phyloP scores from a whole-genome alignment of 1,140 invertebrate genomes.

The Vollenhovia emeryi region DNA sequence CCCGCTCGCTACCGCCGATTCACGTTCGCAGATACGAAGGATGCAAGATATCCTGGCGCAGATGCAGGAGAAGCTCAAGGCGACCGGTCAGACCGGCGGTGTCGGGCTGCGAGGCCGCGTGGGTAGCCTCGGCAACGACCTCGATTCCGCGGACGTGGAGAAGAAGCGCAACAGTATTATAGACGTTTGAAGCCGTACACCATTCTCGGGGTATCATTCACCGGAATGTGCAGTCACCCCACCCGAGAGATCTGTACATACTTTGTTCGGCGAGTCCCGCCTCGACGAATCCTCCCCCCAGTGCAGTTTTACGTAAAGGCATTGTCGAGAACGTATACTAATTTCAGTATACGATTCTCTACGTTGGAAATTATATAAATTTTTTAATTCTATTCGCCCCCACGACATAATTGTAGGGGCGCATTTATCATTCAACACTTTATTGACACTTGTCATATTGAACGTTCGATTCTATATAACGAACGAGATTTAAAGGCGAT shows the following conservation, averaged over 20 bases:
- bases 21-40: conserved; percentile 90
- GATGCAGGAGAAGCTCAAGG: conserved; percentile 98
- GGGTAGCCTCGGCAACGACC: conserved; percentile 82
- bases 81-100: conserved; percentile 87
- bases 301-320: too few species aligned
- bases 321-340: not conserved
- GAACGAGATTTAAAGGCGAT: not conserved
- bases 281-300: not conserved
- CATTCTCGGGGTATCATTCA: not conserved
- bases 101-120: conserved; percentile 80
- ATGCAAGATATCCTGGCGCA: conserved; percentile 98
- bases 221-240: not conserved
- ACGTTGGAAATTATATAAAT: not conserved
- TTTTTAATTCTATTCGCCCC: not conserved
- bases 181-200: conserved; percentile 88
- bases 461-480: not conserved
- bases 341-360: not conserved
- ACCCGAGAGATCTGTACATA: conserved; percentile 48
- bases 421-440: not conserved
- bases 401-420: not conserved
- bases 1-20: not conserved
- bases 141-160: conserved; percentile 82
- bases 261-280: not conserved
- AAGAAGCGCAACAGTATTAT: conserved; percentile 93
- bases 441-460: too few species aligned